Percentiles rank a stretch among this genome's conserved stretches.
Evolutionary conservation across 1,140 invertebrate species (phyloP).

Genomic region (Bombus pyrosoma): DNA sequence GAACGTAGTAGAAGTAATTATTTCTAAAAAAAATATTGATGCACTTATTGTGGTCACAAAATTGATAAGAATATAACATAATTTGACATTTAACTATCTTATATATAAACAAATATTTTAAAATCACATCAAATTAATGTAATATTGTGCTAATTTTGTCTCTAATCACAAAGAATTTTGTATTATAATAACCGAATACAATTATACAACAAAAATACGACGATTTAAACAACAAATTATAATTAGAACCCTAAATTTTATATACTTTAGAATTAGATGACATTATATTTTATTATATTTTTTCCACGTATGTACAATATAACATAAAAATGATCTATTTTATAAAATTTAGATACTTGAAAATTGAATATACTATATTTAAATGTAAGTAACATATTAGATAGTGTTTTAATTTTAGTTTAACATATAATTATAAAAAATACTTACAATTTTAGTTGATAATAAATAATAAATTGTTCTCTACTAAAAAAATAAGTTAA

Average conservation of each 20-base stretch:
- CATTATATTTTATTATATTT: too few species aligned
- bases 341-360: slow-evolving; percentile 2
- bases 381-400: too few species aligned
- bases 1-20: background rate
- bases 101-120: background rate
- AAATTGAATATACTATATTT: too few species aligned
- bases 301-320: too few species aligned
- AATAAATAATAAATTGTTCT: background rate
- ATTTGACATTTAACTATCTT: background rate
- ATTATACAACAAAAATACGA: background rate
- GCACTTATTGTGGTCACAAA: background rate
- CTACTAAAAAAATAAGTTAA: background rate
- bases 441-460: slow-evolving; percentile 3
- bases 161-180: slow-evolving; percentile 29
- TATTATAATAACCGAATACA: slow-evolving; percentile 20
- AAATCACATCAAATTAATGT: background rate
- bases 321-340: background rate
- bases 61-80: background rate
- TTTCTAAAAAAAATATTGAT: background rate
- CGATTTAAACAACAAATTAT: background rate
- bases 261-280: too few species aligned
- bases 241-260: slow-evolving; percentile 4
- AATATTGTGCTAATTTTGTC: background rate
- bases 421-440: slow-evolving; percentile 25
- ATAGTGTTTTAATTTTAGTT: slow-evolving; percentile 11